Base-by-base conservation (phyloP, 2,797 vertebrate species). In the Cheracebus regulus region DNA sequence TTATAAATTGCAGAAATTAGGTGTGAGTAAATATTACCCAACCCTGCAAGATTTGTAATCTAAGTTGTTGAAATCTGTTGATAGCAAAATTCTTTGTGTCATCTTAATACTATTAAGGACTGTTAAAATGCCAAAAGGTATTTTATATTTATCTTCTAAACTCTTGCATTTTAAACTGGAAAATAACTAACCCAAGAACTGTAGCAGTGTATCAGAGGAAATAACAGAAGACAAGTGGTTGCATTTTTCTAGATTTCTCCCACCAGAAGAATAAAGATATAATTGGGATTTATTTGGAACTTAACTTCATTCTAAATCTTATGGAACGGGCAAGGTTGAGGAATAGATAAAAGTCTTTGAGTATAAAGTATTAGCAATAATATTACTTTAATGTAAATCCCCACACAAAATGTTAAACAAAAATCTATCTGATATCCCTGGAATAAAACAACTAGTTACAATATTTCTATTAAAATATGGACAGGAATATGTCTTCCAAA, bases 311-410 rank as follows among this genome's bases (percentile, higher is more conserved):
- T 75, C 39, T 48, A 64, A 64, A 72, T 44, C 2, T 64, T 87
- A 82, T 15, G 30, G 11, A 91, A 80, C 84, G 24, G 55, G 14
- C 19, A 93, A 2, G 5, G 0, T 73, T 73, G n/a, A 12, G 3
- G 4, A 5, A 20, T 88, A 82, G 24, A 92, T 55, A 58, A 85
- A 89, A 84, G 88, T 11, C 11, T 70, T 67, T 48, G 19, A 86
- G 4, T 86, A 75, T 5, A 95, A 96, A 93, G 44, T 79, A 91
- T 26, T 84, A 73, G 36, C 2, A 95, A 44, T 57, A 85, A 55
- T 22, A 73, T 17, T 52, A 61, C 30, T 33, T 81, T 79, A 80
- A 85, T n/a, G 0, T 1, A 89, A 87, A 28, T n/a, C n/a, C 17
- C 39, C 41, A 96, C 13, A 17, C 1, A 36, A 88, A 93, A 97